Evolutionary conservation across 2,888 invertebrate genomes (phyloP), one percentile per base, ranked within the genome.

Genomic region (Microlaimidae sp.): DNA sequence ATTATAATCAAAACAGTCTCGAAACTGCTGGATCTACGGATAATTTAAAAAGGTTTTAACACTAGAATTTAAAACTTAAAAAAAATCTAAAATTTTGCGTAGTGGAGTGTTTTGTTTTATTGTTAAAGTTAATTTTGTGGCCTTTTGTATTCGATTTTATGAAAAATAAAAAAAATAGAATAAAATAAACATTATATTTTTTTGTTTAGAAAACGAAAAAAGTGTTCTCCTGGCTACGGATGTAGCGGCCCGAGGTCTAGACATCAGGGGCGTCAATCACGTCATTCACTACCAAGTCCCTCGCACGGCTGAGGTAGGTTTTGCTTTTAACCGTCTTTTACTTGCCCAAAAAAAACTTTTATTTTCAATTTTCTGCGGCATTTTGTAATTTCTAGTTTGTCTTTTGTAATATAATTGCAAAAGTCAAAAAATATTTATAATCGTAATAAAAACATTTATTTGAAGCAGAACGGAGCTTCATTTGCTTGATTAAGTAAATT

Each of bases 201-300:
- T 5, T 49, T 19, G 10, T 26, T n/a, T 21, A 43, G 43, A n/a
- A 7, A n/a, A n/a, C 23, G 17, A 43, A 24, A n/a, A n/a, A 7
- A 43, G 43, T 0, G 70, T 97, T 5, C 78, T 97, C 56, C 82
- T 95, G 2, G 79, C 80, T 0, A 95, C 92, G 0, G 97, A 97
- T 75, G 93, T 99, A 3, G 95, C 97, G 0, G 92, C 97, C 0
- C 78, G 97, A 54, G 97, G 97, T 0, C 74, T 97, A 45, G 97
- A 97, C 74, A 90, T 97, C 63, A 85, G 88, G 0, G 78, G 81
- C 62, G 82, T 97, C 1, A 81, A 92, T 61, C 89, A 93, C 74
- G 93, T 97, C 1, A 78, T 97, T 58, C 97, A 97, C 72, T 97
- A 92, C 74, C 92, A 85, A 71, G 89, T 93, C 1, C 93, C 93